Evolutionary conservation across 2,113 vertebrate genomes (phyloP).

Genomic region (Istiophorus platypterus): DNA sequence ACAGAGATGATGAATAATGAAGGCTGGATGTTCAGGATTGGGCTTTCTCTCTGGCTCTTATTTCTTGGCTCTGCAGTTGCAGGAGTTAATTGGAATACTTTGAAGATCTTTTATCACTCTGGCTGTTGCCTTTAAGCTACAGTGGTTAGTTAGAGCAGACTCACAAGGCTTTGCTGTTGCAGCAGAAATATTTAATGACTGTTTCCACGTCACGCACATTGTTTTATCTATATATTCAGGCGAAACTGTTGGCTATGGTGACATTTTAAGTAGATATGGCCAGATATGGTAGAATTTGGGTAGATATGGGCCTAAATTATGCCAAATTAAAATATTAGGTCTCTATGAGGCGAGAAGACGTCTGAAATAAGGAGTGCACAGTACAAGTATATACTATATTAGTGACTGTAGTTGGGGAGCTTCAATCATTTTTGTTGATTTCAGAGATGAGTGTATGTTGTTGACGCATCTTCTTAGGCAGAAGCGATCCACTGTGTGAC

Average conservation of each 20-base stretch:
- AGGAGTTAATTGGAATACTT: constrained; percentile 69
- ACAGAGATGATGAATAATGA: constrained; percentile 51
- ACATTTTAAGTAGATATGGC: not conserved
- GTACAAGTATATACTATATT: constrained; percentile 3
- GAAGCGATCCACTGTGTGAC: constrained; percentile 64
- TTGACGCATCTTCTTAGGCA: constrained; percentile 59
- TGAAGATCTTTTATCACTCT: constrained; percentile 66
- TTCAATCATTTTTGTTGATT: constrained; percentile 42
- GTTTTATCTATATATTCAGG: not conserved
- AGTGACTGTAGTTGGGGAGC: constrained; percentile 23
- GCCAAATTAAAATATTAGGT: not conserved
- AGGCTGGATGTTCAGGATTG: constrained; percentile 50
- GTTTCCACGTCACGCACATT: not conserved
- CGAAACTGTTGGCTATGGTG: not conserved
- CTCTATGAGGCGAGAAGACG: no score
- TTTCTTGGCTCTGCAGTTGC: constrained; percentile 59
- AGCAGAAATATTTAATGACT: constrained; percentile 8
- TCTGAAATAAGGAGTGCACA: not conserved
- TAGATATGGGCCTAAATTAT: not conserved
- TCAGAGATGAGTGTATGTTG: constrained; percentile 59
- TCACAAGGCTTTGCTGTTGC: constrained; percentile 32
- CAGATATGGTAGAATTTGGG: not conserved
- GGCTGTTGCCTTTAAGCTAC: constrained; percentile 49
- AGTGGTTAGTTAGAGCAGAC: constrained; percentile 39
- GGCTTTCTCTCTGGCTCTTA: constrained; percentile 50